A percentile compares a stretch with the other conserved stretches of the same genome.
Evolutionary conservation across 1,140 invertebrate genomes (phyloP).

Genomic region (Chymomyza costata): DNA sequence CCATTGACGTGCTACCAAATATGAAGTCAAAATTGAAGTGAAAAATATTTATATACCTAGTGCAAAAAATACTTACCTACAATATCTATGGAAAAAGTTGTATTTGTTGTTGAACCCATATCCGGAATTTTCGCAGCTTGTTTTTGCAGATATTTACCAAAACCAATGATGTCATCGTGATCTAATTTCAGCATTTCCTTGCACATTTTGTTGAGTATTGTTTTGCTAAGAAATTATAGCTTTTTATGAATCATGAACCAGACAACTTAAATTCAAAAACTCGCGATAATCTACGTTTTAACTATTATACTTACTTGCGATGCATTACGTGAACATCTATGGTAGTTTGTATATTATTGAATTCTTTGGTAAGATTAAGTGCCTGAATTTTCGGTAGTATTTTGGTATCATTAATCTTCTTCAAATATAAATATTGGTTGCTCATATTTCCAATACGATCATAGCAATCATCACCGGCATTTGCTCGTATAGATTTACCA

Average conservation of each 20-base stretch:
- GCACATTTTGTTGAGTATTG: constrained; percentile 5
- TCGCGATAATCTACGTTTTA: too few species aligned
- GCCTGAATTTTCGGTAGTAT: background rate
- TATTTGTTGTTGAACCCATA: background rate
- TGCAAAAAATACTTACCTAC: background rate
- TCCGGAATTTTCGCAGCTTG: background rate
- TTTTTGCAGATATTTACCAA: background rate
- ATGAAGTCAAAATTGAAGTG: too few species aligned
- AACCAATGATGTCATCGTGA: constrained; percentile 1
- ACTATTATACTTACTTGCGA: constrained; percentile 30
- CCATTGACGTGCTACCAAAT: constrained; percentile 28
- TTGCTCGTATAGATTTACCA: constrained; percentile 15
- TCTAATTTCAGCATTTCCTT: constrained; percentile 8
- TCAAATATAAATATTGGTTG: constrained; percentile 4
- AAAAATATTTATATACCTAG: background rate
- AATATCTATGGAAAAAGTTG: background rate
- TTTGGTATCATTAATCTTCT: constrained; percentile 3
- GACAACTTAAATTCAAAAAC: background rate
- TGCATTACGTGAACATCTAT: constrained; percentile 10
- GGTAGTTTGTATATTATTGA: background rate
- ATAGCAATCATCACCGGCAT: constrained; percentile 22
- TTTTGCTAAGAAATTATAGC: background rate
- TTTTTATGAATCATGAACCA: background rate
- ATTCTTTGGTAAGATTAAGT: constrained; percentile 2
- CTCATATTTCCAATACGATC: constrained; percentile 6